Base-by-base conservation (phyloP, 2,113 vertebrate genomes). In the Camelus bactrianus region DNA sequence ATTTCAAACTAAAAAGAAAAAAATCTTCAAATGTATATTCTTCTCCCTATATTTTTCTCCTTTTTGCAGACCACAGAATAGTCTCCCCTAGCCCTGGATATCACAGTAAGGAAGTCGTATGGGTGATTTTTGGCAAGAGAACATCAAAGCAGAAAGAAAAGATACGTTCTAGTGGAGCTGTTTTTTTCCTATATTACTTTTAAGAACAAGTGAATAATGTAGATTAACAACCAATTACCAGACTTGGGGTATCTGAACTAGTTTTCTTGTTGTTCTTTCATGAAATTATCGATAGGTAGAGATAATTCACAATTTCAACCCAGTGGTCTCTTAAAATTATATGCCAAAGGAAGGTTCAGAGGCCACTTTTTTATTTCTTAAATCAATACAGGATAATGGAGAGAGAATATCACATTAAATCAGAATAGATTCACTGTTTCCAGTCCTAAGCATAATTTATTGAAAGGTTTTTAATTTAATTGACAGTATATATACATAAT, bases 391-490 rank as follows among this genome's bases (percentile, higher is more conserved):
- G 9, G 42, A 92, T 60, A 93, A 83, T 96, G 64, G 96, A 93
- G 70, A 93, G 42, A 77, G 54, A 96, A 75, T 80, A 83, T 60
- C 52, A 87, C 54, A 83, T 80, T 96, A 96, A 70, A 30, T 95
- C 15, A 76, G 17, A 84, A 96, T 42, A 83, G 84, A 94, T 81
- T 93, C 64, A 72, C 50, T 79, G 17, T 88, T 96, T 90, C 76
- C 48, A 64, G 58, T 75, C 26, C n/a, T 87, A 79, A 72, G 54
- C 64, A 92, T 95, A 96, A 95, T 79, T 91, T 96, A 94, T 58
- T 92, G 72, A 95, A 96, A 93, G 52, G 20, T 70, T 87, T 95
- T 95, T 90, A 89, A 92, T 80, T 89, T 96, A 95, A 94, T 75
- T 96, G 90, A 90, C 64, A 93, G 20, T 50, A 46, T 72, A 88